A percentile compares a stretch with the other conserved stretches of the same genome.
Evolutionary conservation across 2,113 vertebrate genomes (phyloP).

Genomic region (Tursiops truncatus): DNA sequence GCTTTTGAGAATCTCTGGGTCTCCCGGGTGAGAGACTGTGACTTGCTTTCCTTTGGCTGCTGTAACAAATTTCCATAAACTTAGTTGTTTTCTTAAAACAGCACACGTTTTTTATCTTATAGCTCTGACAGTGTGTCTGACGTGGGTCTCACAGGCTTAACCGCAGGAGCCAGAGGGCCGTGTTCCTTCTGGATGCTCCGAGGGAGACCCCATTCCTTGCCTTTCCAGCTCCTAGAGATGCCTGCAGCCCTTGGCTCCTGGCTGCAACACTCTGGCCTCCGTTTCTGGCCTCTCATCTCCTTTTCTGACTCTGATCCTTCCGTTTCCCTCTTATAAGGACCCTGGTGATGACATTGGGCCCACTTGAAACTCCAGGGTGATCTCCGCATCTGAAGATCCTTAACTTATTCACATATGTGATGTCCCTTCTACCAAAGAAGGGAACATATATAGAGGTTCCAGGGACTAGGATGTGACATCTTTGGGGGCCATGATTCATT

Average conservation of each 20-base stretch:
- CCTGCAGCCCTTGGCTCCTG: background rate
- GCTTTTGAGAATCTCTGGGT: background rate
- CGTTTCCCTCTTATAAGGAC: background rate
- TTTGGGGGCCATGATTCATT: fast-evolving
- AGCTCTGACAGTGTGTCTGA: too few relatives aligned
- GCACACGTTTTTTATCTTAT: too few relatives aligned
- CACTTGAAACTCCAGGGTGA: background rate
- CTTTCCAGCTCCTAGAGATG: background rate
- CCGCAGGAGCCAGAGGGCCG: background rate
- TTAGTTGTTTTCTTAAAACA: background rate
- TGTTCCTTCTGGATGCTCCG: background rate
- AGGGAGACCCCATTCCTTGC: background rate
- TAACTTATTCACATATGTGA: background rate
- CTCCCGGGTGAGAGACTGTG: background rate
- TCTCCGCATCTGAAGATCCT: background rate
- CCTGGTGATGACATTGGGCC: background rate
- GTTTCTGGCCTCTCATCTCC: background rate
- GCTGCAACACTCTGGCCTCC: background rate
- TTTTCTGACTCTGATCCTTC: background rate
- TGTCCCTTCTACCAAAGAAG: background rate
- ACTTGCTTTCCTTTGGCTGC: background rate
- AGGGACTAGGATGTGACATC: background rate
- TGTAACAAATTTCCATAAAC: background rate
- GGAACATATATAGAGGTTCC: background rate
- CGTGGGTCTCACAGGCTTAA: background rate